A percentile compares a stretch with the other conserved stretches of the same genome.
These are phyloP conservation scores for Scaptomyza graminum DNA, from an alignment of 1,140 invertebrate genomes.

Conservation along the genomic window DNA sequence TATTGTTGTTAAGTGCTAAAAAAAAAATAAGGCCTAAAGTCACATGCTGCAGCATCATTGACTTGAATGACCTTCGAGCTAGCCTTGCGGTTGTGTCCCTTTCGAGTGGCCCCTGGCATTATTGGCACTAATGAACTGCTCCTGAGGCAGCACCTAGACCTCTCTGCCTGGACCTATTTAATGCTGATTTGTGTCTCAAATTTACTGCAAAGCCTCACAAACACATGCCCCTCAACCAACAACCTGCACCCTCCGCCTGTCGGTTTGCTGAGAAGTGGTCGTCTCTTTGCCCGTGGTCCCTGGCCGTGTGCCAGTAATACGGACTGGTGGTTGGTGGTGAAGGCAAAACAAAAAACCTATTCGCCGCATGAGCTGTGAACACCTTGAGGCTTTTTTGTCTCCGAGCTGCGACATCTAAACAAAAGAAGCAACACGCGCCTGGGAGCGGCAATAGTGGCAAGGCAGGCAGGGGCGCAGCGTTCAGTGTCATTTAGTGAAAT, in stretches of 20 bases:
- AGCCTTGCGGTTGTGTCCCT: conserved; percentile 38
- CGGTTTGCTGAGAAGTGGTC: neutral
- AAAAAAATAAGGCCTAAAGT: neutral
- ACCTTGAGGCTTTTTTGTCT: conserved; percentile 63
- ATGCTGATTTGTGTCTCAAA: conserved; percentile 69
- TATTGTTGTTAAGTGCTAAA: neutral
- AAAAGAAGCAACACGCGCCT: conserved; percentile 41
- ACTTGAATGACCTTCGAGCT: conserved; percentile 9
- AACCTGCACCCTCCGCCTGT: neutral
- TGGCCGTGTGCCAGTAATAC: conserved; percentile 64
- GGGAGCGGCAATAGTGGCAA: neutral
- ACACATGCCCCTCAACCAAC: conserved; percentile 13
- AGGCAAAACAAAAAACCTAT: conserved; percentile 31
- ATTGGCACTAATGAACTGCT: conserved; percentile 62
- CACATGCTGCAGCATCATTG: conserved; percentile 6
- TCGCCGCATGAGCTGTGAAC: conserved; percentile 63
- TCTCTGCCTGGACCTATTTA: conserved; percentile 48
- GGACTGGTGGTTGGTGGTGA: neutral
- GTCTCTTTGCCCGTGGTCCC: conserved; percentile 39
- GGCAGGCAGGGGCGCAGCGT: conserved; percentile 17
- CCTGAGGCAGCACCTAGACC: neutral
- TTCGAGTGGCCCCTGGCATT: conserved; percentile 48
- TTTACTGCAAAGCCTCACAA: conserved; percentile 51
- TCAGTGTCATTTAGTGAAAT: conserved; percentile 78
- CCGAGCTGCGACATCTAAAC: conserved; percentile 50